Evolutionary conservation across 2,888 invertebrate genomes (phyloP).

Genomic region (Drosophila quinaria): DNA sequence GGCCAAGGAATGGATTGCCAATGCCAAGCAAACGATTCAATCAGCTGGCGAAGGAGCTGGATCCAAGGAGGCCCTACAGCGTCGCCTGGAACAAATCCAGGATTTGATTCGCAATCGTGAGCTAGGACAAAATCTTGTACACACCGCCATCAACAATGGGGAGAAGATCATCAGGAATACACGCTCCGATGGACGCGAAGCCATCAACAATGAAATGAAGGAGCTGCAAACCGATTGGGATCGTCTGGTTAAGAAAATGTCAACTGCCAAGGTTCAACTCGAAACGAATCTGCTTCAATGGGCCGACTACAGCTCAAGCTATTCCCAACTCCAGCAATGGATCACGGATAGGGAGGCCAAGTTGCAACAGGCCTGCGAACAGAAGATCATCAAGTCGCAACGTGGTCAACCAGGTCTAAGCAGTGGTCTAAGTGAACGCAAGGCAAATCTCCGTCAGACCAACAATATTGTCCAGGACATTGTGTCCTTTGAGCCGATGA

Average conservation of each 20-base stretch:
- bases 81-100: slow-evolving; percentile 92
- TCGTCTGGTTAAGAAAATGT: slow-evolving; percentile 95
- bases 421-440: slow-evolving; percentile 92
- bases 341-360: slow-evolving; percentile 97
- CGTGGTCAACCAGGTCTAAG: slow-evolving; percentile 92
- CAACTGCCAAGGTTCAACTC: slow-evolving; percentile 95
- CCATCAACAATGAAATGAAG: slow-evolving; percentile 94
- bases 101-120: slow-evolving; percentile 93
- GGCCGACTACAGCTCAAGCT: slow-evolving; percentile 98
- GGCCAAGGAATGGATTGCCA: slow-evolving; percentile 94
- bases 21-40: slow-evolving; percentile 93
- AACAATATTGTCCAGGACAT: slow-evolving; percentile 98
- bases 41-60: slow-evolving; percentile 93
- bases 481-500: slow-evolving; percentile 98
- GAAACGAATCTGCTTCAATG: slow-evolving; percentile 97
- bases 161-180: slow-evolving; percentile 96
- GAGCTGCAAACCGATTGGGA: slow-evolving; percentile 97
- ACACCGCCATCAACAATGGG: slow-evolving; percentile 94
- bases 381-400: slow-evolving; percentile 92
- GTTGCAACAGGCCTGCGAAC: slow-evolving; percentile 94
- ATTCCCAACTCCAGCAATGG: slow-evolving; percentile 97
- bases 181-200: slow-evolving; percentile 94
- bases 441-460: slow-evolving; percentile 95
- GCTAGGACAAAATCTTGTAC: slow-evolving; percentile 94
- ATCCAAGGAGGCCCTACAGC: slow-evolving; percentile 93